Evolutionary conservation across 2,113 vertebrate genomes (phyloP), one percentile per base, ranked within the genome.

Genomic region (Petrocephalus zakoni): DNA sequence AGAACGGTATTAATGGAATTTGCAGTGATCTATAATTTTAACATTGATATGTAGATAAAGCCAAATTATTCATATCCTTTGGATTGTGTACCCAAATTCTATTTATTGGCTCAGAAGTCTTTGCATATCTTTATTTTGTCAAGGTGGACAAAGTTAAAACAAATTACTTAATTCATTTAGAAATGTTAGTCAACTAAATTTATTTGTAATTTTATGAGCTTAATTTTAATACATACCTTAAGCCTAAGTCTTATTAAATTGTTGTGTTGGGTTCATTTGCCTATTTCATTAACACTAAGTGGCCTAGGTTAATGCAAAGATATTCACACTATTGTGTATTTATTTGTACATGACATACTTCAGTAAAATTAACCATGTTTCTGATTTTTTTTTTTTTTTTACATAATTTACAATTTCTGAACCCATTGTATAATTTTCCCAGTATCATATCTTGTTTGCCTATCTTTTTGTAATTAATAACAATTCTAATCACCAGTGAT

Each of bases 401-500:
- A 21, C 81, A 83, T 17, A 47, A 49, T 82, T 49, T 0, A 82
- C 19, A 82, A 82, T 47, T 47, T 46, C 37, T 83, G 9, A n/a
- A 47, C 19, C 9, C n/a, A 49, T 25, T 47, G 46, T 49, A 49
- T 85, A 55, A 55, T 55, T 55, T 85, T 55, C n/a, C 21, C 61
- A 68, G 22, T 42, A 42, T 49, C 81, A 21, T n/a, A 84, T 84
- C 81, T 51, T 84, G 10, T 72, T 72, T 72, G 68, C 19, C 42
- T 84, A 46, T 51, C 22, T 84, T 84, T 84, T 51, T 51, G n/a
- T 51, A 84, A 84, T 55, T 51, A 85, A 49, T 53, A 85, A 25
- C 17, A 85, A 85, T 85, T 34, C 47, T 25, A 22, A 85, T 53
- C 29, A 55, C 84, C 84, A 29, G 84, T 85, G 64, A 51, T 88